Evolutionary conservation across 2,888 invertebrate genomes (phyloP).

Genomic region (Phyllotreta striolata): DNA sequence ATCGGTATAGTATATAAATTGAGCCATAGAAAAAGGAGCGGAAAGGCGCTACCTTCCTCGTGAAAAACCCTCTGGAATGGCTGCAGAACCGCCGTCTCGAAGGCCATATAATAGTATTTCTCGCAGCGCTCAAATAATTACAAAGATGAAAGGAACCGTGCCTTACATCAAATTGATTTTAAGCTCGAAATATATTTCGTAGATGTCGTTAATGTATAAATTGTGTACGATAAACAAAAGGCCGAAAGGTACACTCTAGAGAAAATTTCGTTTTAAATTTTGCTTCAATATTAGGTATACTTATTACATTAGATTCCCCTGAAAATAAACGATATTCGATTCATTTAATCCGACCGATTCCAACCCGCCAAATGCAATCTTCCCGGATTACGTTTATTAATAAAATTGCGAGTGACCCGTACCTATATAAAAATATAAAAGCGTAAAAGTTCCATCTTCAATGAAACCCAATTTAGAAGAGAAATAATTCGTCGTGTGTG

Average conservation of each 20-base stretch:
- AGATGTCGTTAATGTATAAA: conserved; percentile 43
- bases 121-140: conserved; percentile 52
- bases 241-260: conserved; percentile 6
- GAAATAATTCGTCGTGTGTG: conserved; percentile 45
- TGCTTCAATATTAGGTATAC: neutral
- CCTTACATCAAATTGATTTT: conserved; percentile 52
- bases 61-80: neutral
- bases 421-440: neutral
- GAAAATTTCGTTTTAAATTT: conserved; percentile 11
- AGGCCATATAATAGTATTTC: conserved; percentile 51
- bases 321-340: too few species aligned
- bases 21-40: too few species aligned
- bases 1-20: too few species aligned
- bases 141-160: conserved; percentile 54
- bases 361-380: too few species aligned
- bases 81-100: conserved; percentile 23
- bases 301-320: too few species aligned
- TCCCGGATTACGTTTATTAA: too few species aligned
- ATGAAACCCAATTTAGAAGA: conserved; percentile 3
- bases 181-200: conserved; percentile 36
- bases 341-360: too few species aligned
- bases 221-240: conserved; percentile 26
- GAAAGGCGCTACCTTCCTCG: conserved; percentile 17
- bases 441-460: neutral
- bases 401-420: too few species aligned